phyloP scores from a whole-genome alignment of 2,888 invertebrate species.

The Caenorhabditis sp. region DNA sequence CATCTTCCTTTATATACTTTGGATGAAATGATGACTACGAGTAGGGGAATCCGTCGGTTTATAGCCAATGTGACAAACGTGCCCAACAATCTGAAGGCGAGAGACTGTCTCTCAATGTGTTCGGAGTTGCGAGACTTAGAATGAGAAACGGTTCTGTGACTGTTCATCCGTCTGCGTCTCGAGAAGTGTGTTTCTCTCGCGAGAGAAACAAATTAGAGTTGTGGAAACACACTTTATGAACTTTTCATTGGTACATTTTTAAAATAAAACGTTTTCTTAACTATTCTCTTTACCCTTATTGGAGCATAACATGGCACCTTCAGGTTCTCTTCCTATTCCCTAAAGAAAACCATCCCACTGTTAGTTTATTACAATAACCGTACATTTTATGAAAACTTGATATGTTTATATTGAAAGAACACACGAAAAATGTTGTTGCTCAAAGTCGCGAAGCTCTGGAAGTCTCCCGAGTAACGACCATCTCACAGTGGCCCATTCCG shows the following conservation, averaged over 20 bases:
- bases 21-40: neutral
- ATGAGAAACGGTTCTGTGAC: slow-evolving; percentile 35
- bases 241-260: neutral
- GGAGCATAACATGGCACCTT: no score
- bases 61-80: slow-evolving; percentile 19
- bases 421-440: no score
- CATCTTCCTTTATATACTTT: slow-evolving; percentile 15
- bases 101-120: neutral
- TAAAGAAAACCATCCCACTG: no score
- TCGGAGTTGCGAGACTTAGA: neutral
- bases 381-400: neutral
- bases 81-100: neutral
- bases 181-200: slow-evolving; percentile 21
- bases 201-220: slow-evolving; percentile 1
- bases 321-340: no score
- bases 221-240: no score
- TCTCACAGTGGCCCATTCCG: slow-evolving; percentile 10
- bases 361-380: no score
- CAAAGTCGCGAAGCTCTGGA: slow-evolving; percentile 24
- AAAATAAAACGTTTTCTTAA: no score
- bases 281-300: no score
- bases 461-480: slow-evolving; percentile 22
- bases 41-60: neutral
- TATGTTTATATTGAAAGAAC: no score
- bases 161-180: slow-evolving; percentile 26